Evolutionary conservation across 2,113 vertebrate species (phyloP).

Genomic region (Dicrurus megarhynchus): DNA sequence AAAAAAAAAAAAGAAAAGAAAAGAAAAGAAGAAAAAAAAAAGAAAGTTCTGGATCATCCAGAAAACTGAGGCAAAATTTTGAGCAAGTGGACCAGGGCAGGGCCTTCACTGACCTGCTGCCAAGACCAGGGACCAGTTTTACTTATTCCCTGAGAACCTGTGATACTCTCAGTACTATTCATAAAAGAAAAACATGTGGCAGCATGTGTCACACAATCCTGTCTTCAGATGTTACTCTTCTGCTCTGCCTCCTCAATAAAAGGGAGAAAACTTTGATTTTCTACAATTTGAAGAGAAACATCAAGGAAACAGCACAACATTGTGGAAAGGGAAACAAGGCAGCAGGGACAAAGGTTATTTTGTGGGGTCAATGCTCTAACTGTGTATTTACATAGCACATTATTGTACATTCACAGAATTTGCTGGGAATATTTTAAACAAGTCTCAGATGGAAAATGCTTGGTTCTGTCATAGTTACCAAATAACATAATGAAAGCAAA

Average conservation of each 20-base stretch:
- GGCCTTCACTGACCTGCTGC: not conserved
- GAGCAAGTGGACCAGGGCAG: not conserved
- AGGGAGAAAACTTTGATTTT: not conserved
- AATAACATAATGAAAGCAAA: not conserved
- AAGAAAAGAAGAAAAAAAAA: too few species aligned
- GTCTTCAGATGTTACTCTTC: not conserved
- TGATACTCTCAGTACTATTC: not conserved
- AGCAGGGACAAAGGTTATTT: not conserved
- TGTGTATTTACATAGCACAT: not conserved
- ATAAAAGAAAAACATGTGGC: not conserved
- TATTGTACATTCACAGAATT: not conserved
- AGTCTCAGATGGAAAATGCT: not conserved
- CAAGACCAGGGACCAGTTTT: not conserved
- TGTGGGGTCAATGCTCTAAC: not conserved
- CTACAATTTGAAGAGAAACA: not conserved
- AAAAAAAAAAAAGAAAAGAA: not conserved
- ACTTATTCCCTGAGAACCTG: not conserved
- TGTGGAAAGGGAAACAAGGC: not conserved
- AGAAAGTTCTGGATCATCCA: conserved; percentile 52
- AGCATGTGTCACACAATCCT: not conserved
- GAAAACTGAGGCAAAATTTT: conserved; percentile 1
- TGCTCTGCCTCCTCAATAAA: not conserved
- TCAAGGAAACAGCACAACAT: not conserved
- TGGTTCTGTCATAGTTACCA: not conserved
- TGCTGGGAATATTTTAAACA: not conserved